Conservation (phyloP, 1,140 invertebrate genomes). For the Olivierus martensii region DNA sequence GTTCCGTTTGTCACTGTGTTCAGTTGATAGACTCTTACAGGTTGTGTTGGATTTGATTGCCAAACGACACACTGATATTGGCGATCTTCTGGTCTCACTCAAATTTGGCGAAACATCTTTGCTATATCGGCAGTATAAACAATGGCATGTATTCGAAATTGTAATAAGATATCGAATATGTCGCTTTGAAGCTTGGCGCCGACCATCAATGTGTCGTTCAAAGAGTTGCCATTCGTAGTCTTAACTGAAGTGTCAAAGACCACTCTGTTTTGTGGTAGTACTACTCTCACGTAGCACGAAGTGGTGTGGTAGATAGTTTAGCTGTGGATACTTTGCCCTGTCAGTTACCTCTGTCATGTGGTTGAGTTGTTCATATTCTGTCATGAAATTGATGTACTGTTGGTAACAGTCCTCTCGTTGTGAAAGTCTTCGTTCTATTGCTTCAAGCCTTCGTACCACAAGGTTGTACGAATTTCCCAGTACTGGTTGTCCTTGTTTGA, state of each 20-base stretch:
- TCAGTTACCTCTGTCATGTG: too few species aligned
- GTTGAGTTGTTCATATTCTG: too few species aligned
- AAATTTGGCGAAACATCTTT: slow-evolving; percentile 21
- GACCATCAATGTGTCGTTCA: slow-evolving; percentile 7
- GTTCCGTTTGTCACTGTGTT: slow-evolving; percentile 13
- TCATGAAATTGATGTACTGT: too few species aligned
- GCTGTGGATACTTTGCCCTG: too few species aligned
- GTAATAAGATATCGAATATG: slow-evolving; percentile 17
- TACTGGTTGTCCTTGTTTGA: too few species aligned
- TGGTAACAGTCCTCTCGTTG: too few species aligned
- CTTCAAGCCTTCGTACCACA: too few species aligned
- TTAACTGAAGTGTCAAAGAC: slow-evolving; percentile 5
- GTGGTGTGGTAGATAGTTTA: slow-evolving; percentile 37
- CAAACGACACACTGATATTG: slow-evolving; percentile 12
- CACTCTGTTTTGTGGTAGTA: slow-evolving; percentile 4
- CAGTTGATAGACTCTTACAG: slow-evolving; percentile 1
- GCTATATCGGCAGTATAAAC: slow-evolving; percentile 27
- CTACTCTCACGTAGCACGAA: slow-evolving; percentile 17
- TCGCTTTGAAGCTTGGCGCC: slow-evolving; percentile 12
- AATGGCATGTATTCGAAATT: slow-evolving; percentile 19
- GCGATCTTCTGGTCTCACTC: slow-evolving; percentile 11
- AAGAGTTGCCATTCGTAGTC: slow-evolving; percentile 1
- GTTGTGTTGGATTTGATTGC: not conserved
- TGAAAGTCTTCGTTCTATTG: too few species aligned
- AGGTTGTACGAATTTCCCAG: too few species aligned